These are phyloP conservation scores for Phocides pigmalion DNA, from an alignment of 1,140 invertebrate genomes.

Conservation along the genomic window DNA sequence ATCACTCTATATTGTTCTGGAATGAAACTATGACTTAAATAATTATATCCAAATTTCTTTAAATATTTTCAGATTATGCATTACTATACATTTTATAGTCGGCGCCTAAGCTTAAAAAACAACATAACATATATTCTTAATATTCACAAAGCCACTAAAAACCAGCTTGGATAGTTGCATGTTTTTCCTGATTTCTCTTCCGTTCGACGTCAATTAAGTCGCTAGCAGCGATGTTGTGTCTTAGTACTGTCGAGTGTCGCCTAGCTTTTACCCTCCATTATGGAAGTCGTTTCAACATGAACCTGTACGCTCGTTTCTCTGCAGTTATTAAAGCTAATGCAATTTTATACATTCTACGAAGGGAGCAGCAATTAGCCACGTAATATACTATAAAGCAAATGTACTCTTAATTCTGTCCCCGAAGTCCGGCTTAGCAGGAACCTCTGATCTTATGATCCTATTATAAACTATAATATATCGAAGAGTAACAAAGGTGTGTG, in stretches of 20 bases:
- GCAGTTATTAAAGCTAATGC: constrained; percentile 6
- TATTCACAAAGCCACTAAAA: background rate
- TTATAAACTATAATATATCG: no score
- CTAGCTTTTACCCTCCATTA: constrained; percentile 36
- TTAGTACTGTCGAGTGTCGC: background rate
- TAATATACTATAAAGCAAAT: no score
- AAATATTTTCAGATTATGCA: no score
- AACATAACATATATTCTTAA: background rate
- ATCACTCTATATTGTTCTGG: no score
- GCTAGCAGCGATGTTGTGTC: constrained; percentile 8
- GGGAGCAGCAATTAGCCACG: background rate
- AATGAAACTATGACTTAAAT: no score
- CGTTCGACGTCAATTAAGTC: constrained; percentile 45
- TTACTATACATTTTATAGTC: no score
- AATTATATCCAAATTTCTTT: no score
- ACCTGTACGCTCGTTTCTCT: constrained; percentile 17
- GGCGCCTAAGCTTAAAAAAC: no score
- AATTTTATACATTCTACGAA: constrained; percentile 1
- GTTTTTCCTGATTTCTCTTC: constrained; percentile 62
- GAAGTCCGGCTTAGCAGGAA: no score
- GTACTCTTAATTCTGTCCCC: no score
- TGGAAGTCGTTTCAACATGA: constrained; percentile 30
- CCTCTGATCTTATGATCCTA: no score
- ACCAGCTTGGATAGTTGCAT: constrained; percentile 21
- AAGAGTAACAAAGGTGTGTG: no score